Conservation (phyloP, 2,888 invertebrate genomes). For the Caenorhabditis sulstoni region DNA sequence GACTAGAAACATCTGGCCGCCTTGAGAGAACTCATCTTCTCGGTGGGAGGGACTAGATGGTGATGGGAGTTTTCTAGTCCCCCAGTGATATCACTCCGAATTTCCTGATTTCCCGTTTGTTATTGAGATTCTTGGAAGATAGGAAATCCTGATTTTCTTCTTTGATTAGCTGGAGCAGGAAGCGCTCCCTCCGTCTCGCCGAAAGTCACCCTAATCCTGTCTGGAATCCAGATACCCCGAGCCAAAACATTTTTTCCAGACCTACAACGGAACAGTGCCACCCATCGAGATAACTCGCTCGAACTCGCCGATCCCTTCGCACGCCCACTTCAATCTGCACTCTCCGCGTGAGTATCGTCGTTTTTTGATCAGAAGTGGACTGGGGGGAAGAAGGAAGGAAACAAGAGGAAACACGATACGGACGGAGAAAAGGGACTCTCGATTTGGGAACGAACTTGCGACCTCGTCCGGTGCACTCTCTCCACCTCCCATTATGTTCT, state of each 20-base stretch:
- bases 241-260: slow-evolving; percentile 8
- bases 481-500: background rate
- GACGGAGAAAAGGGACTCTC: background rate
- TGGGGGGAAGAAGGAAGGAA: slow-evolving; percentile 4
- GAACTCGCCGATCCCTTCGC: slow-evolving; percentile 57
- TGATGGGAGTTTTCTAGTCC: too few species aligned
- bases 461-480: slow-evolving; percentile 27
- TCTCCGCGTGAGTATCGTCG: slow-evolving; percentile 53
- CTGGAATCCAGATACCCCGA: too few species aligned
- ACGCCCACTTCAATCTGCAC: slow-evolving; percentile 57
- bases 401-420: slow-evolving; percentile 42
- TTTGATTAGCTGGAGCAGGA: too few species aligned
- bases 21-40: too few species aligned
- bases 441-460: slow-evolving; percentile 45
- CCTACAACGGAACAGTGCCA: slow-evolving; percentile 57
- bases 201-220: too few species aligned
- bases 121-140: too few species aligned
- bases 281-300: slow-evolving; percentile 61
- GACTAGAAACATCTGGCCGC: too few species aligned
- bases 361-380: slow-evolving; percentile 30
- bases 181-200: too few species aligned
- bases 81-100: too few species aligned
- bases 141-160: too few species aligned
- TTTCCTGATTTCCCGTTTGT: too few species aligned
- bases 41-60: too few species aligned